Evolutionary conservation across 2,888 invertebrate genomes (phyloP), one percentile per base, ranked within the genome.

Genomic region (Blomia tropicalis): DNA sequence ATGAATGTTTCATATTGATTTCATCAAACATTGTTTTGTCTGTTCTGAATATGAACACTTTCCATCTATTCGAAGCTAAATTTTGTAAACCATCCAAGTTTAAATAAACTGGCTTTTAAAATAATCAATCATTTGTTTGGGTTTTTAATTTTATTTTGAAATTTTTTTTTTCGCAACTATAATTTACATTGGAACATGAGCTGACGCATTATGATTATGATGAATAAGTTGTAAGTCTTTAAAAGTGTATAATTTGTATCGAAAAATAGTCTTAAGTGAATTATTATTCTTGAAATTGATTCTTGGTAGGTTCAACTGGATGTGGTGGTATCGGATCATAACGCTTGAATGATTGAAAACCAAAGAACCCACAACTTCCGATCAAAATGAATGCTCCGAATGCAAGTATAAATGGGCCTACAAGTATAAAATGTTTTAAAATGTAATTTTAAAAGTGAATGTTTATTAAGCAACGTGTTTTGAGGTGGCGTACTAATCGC

Each of bases 391-490:
- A 43, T 19, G 44, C 59, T 1, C 68, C 68, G 22, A 66, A 66
- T 4, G 59, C 64, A 11, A 68, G 51, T 56, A 67, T 59, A 56
- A 68, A 59, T 2, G 68, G 68, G 4, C 65, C 65, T 65, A 51
- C 59, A 43, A 30, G 19, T 2, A 29, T 32, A 4, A 43, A 2
- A 43, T 30, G 1, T 17, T 53, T 32, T 14, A 41, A 14, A 5
- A 27, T 7, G 11, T 31, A 3, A 51, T 51, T 30, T 7, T 14
- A 51, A 61, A 53, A n/a, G 41, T 17, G 19, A 54, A 11, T 14
- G 36, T n/a, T 47, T 14, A 23, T 14, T 47, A 47, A 58, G 17
- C 51, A 47, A 22, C 14, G 19, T n/a, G n/a, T n/a, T n/a, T n/a
- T n/a, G n/a, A n/a, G n/a, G n/a, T n/a, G n/a, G n/a, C n/a, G n/a